Evolutionary conservation across 2,113 vertebrate species (phyloP), one percentile per base, ranked within the genome.

Genomic region (Leptobrachium leishanense): DNA sequence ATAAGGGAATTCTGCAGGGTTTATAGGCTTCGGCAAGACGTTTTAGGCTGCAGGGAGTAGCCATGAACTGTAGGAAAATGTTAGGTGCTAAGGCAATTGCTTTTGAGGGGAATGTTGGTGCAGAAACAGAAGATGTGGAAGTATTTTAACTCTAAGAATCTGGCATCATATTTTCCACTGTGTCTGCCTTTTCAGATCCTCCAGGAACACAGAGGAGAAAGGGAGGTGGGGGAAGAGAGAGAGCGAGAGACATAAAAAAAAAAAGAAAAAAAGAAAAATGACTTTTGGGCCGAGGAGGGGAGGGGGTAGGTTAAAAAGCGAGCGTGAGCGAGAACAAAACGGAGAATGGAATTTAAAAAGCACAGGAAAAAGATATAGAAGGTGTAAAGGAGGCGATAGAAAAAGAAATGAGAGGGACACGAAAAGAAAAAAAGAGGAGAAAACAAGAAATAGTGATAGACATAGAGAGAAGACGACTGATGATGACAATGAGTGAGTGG

Each of bases 121-220:
- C 7, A 59, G 13, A 59, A 53, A 63, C 13, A 11, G 59, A 64
- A 43, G 20, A 69, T 77, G 44, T 79, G 59, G 59, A 79, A 44
- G 63, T 79, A 67, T 73, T 74, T 79, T 40, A 71, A 64, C 43
- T 50, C 43, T 15, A 74, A 46, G 50, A 15, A 12, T 67, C 40
- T 79, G 65, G 42, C 77, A 79, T 79, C 77, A 79, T 62, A 73
- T 79, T 79, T 79, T 79, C 77, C 77, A 79, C 77, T 79, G 77
- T 79, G 77, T 68, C 70, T 79, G 63, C 54, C 46, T 79, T 79
- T 73, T 70, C 77, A 79, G 77, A 79, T 73, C 53, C 46, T 79
- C 54, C 63, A 73, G 70, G 50, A 69, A 63, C 50, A 72, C 59
- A 79, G 50, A 15, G 20, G 50, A 54, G 57, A 46, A n/a, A 65